A percentile compares a stretch with the other conserved stretches of the same genome.
Evolutionary conservation across 2,113 vertebrate genomes (phyloP).

Genomic region (Diadophis punctatus): DNA sequence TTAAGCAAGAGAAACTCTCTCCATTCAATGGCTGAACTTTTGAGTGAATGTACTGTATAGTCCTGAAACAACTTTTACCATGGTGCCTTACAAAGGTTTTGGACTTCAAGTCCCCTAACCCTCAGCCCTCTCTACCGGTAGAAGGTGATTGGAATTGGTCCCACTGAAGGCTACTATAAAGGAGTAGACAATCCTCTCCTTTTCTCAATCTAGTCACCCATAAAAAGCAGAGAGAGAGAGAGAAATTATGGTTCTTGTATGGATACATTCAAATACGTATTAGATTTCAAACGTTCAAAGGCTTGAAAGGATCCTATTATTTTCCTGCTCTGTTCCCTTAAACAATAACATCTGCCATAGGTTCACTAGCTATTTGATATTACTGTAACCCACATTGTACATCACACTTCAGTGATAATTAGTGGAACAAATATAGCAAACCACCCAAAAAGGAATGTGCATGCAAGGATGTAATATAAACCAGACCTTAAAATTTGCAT

Average conservation of each 20-base stretch:
- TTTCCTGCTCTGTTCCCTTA: constrained; percentile 13
- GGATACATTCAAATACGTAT: not conserved
- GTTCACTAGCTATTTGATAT: constrained; percentile 18
- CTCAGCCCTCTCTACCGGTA: not conserved
- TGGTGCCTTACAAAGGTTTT: not conserved
- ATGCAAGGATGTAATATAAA: constrained; percentile 20
- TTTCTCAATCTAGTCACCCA: not conserved
- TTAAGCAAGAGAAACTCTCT: not conserved
- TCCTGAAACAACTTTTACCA: not conserved
- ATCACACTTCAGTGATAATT: constrained; percentile 28
- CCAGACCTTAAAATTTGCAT: constrained; percentile 23
- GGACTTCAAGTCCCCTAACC: not conserved
- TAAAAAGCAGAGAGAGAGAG: not conserved
- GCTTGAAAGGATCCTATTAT: not conserved
- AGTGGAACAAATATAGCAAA: constrained; percentile 25
- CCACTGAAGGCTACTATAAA: not conserved
- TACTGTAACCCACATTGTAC: not conserved
- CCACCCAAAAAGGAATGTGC: constrained; percentile 26
- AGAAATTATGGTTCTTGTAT: constrained; percentile 31
- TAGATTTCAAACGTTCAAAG: constrained; percentile 35
- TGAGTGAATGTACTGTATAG: not conserved
- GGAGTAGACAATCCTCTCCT: not conserved
- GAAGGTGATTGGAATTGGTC: not conserved
- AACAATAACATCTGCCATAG: constrained; percentile 24
- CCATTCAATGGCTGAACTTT: not conserved